Base-by-base conservation (phyloP, 2,113 vertebrate species). In the Pseudonaja textilis region DNA sequence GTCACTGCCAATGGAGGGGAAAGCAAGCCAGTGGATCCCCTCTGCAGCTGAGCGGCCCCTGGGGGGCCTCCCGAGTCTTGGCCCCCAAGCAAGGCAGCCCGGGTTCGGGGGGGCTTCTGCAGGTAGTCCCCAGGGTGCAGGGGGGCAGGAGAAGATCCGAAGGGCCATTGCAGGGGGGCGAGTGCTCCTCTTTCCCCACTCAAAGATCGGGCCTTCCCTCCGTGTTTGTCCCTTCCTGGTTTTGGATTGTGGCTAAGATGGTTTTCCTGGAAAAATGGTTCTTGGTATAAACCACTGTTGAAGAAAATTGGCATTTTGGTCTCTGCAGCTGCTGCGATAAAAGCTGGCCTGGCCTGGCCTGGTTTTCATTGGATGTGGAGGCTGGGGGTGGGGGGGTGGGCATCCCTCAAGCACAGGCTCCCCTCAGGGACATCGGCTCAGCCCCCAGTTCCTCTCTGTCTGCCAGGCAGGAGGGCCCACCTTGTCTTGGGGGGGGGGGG, bases 331-430 rank as follows among this genome's bases (percentile, higher is more conserved):
- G 61, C 87, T 85, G 93, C 0, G 12, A 54, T 87, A 14, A 87
- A 87, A 29, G 6, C 45, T 6, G 52, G 91, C 90, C 93, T 95
- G 52, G 91, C 90, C 93, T 95, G 18, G 45, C 74, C 61, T 94
- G 0, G 0, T 88, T 86, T 26, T 29, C 9, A 14, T 55, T 52
- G 10, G 3, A 14, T 14, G 14, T 5, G 45, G 88, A 2, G 39
- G 42, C 23, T 9, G 39, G 87, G 47, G 39, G 26, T 14, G 22
- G 54, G 47, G 20, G 26, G 26, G 22, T 25, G 23, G 9, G 1
- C 3, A 4, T 87, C 85, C 85, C 45, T 50, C 26, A 10, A 5
- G 10, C 26, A 25, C 42, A 26, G 42, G 2, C 3, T 47, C 42
- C 23, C 11, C 8, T 47, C 42, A 12, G 42, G 25, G 85, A 74